A percentile compares a stretch with the other conserved stretches of the same genome.
Evolutionary conservation across 2,888 invertebrate genomes (phyloP).

Genomic region (Mylabris sibirica): DNA sequence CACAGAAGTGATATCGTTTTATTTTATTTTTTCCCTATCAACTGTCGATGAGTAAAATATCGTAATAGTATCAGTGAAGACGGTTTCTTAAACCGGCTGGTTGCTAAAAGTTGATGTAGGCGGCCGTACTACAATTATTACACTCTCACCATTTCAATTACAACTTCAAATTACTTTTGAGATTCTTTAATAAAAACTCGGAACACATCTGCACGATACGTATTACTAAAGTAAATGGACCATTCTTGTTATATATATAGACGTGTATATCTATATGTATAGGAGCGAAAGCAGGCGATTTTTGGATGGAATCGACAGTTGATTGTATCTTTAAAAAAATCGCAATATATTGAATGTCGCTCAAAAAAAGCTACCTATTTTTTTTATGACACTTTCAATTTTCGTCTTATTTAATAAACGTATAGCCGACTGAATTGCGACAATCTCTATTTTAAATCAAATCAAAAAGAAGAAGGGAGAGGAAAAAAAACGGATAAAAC

Average conservation of each 20-base stretch:
- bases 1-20: constrained; percentile 57
- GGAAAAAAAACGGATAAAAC: too few relatives aligned
- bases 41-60: background rate
- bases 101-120: constrained; percentile 30
- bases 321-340: constrained; percentile 13
- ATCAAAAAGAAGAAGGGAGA: too few relatives aligned
- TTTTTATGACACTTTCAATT: background rate
- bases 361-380: background rate
- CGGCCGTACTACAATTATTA: constrained; percentile 57
- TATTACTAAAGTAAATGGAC: constrained; percentile 32
- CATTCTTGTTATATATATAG: constrained; percentile 7
- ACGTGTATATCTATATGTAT: background rate
- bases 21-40: constrained; percentile 32
- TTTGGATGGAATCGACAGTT: background rate
- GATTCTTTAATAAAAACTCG: constrained; percentile 61
- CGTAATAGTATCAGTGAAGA: background rate
- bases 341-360: background rate
- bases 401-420: background rate
- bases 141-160: constrained; percentile 63
- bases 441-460: too few relatives aligned
- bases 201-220: constrained; percentile 49
- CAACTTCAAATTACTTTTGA: constrained; percentile 63
- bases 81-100: background rate
- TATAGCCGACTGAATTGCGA: too few relatives aligned
- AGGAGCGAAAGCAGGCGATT: background rate